Evolutionary conservation across 2,113 vertebrate genomes (phyloP), one percentile per base, ranked within the genome.

Genomic region (Hippocampus barbouri): DNA sequence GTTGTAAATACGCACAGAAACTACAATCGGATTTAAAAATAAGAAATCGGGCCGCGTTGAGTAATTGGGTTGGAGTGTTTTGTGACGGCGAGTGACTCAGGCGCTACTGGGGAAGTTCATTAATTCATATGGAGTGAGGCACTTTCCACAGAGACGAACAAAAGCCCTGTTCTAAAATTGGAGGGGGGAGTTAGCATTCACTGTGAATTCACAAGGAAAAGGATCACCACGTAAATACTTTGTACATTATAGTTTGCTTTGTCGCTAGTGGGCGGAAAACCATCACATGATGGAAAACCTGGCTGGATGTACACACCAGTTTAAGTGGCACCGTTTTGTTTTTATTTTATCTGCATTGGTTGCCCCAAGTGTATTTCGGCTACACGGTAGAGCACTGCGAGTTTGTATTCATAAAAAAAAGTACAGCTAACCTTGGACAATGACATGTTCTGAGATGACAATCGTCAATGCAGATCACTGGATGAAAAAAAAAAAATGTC

Each of bases 61-160:
- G 64, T 47, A 47, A 66, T 66, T 47, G 64, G 41, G 41, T 66
- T 47, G 27, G 47, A 25, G 66, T 54, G 49, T 40, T 54, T 51
- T 38, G 66, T 54, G 20, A 34, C 54, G 49, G 66, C 38, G 40
- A 38, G 38, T 70, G 68, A 51, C 23, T 74, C 57, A 73, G 8
- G 47, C 53, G 49, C 27, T 34, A 12, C 40, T 25, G 63, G 63
- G 41, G 43, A 53, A 65, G 10, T 53, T 69, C 4, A 73, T 72
- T 56, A 0, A 66, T 69, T 60, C 38, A 18, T 40, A 47, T 72
- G 53, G 43, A 70, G 72, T 49, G 30, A 18, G 12, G 12, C 70
- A 27, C 8, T 56, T 27, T 69, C 53, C 54, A 72, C 53, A 61
- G 51, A 51, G 23, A 66, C 1, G 14, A 27, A 27, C 53, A 69